Evolutionary conservation across 1,140 invertebrate species (phyloP), one percentile per base, ranked within the genome.

Genomic region (Aethina tumida): DNA sequence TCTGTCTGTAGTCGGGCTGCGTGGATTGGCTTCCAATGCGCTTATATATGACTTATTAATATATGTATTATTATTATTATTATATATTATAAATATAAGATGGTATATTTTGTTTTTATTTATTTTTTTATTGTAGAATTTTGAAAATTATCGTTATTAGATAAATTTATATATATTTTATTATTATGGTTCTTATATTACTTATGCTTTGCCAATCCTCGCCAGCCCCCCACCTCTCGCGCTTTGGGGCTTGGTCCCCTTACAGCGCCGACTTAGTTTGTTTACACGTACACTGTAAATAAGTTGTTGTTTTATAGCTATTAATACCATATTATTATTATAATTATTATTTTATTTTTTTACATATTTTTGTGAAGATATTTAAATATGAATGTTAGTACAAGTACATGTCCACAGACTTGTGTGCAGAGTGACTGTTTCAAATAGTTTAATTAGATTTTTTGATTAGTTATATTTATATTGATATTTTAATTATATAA

Each of bases 351-450:
- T 62, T 62, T 62, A 62, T 59, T 59, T 62, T 62, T 62, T 60
- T 60, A 62, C 58, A 59, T 62, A 60, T 62, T 62, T 62, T 62
- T 60, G 55, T 59, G 55, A 50, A 62, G 56, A 62, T 62, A 62
- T 62, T 60, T 62, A 60, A 60, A 48, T 59, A 62, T 58, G 47
- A 58, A 62, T 59, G 59, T 62, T 60, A 61, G 59, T 61, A 61
- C 59, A 60, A 62, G 58, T 61, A 51, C 49, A 55, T 59, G 53
- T 59, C 49, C 55, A 59, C 55, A 52, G 41, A n/a, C n/a, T 50
- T 54, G 58, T 58, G 56, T 53, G 52, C 50, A 53, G 56, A 55
- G 53, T 60, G 59, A 59, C 58, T 62, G 56, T 60, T 58, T 56
- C 33, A 41, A 40, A 49, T 59, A 59, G 55, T 52, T 58, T 55